These are phyloP conservation scores for Toxotes chatareus DNA, from an alignment of 2,113 vertebrate genomes.

Conservation along the genomic window DNA sequence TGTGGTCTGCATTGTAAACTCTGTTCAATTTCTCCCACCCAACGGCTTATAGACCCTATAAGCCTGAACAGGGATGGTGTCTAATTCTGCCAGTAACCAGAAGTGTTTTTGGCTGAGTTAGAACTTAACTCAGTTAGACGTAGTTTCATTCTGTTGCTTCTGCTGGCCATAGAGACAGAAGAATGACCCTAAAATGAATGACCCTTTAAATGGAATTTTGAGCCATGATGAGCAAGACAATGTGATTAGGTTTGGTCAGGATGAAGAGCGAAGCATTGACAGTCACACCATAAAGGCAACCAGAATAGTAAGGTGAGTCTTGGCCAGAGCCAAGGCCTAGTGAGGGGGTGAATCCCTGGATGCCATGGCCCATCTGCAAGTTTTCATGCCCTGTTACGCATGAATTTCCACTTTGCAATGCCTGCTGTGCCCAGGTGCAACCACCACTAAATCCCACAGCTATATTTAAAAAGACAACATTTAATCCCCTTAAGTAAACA, in stretches of 20 bases:
- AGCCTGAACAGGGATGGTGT: neutral
- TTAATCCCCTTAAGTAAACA: conserved; percentile 39
- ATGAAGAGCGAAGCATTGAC: neutral
- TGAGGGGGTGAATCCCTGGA: conserved; percentile 17
- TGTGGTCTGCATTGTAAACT: neutral
- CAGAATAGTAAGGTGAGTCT: conserved; percentile 11
- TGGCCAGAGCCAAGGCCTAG: conserved; percentile 2
- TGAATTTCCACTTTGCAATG: conserved; percentile 47
- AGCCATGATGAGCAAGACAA: neutral
- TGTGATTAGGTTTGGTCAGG: neutral
- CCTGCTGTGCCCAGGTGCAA: conserved; percentile 58
- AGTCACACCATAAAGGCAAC: conserved; percentile 10
- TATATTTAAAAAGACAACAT: conserved; percentile 39
- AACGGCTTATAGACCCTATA: neutral
- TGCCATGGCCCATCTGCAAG: conserved; percentile 54
- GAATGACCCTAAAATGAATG: neutral
- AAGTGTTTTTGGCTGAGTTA: neutral
- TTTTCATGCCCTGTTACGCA: conserved; percentile 60
- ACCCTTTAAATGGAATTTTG: neutral
- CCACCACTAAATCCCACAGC: conserved; percentile 39
- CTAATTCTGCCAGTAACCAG: neutral
- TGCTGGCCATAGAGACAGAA: neutral
- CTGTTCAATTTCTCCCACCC: neutral
- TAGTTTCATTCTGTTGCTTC: neutral
- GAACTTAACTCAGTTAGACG: neutral